Conservation (phyloP, 2,113 vertebrate genomes). For the Corynorhinus townsendii region DNA sequence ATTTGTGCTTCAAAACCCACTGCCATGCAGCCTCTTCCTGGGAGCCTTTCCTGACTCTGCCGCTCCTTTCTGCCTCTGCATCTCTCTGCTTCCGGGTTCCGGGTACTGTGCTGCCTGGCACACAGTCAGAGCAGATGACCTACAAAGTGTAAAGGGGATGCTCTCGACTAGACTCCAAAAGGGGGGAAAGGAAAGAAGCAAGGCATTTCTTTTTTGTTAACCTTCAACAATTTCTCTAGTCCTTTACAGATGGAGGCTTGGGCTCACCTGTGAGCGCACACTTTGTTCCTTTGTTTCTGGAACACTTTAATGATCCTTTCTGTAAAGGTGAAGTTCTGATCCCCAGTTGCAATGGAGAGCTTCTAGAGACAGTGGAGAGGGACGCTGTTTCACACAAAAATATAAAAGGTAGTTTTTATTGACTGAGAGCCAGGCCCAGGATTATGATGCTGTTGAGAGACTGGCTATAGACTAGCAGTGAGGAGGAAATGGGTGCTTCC, state of each 20-base stretch:
- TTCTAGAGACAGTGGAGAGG: not conserved
- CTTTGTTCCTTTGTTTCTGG: not conserved
- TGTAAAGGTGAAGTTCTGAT: not conserved
- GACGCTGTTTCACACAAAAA: not conserved
- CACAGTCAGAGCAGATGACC: not conserved
- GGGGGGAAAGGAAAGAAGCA: not conserved
- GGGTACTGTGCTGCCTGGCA: not conserved
- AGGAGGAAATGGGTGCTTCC: not conserved
- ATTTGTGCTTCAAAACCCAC: not conserved
- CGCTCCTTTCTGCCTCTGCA: not conserved
- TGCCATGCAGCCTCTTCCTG: not conserved
- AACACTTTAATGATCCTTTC: not conserved
- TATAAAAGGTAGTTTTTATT: not conserved
- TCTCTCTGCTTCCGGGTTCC: not conserved
- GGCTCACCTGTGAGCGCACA: not conserved
- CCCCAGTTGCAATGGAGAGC: not conserved
- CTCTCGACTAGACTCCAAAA: not conserved
- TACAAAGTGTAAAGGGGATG: not conserved
- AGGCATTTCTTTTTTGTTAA: not conserved
- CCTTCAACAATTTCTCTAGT: not conserved
- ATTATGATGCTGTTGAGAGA: not conserved
- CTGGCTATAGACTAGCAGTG: not conserved
- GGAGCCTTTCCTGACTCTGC: not conserved
- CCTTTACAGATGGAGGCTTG: not conserved
- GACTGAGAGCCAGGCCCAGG: not conserved